Evolutionary conservation across 2,113 vertebrate genomes (phyloP), one percentile per base, ranked within the genome.

Genomic region (Pyxicephalus adspersus): DNA sequence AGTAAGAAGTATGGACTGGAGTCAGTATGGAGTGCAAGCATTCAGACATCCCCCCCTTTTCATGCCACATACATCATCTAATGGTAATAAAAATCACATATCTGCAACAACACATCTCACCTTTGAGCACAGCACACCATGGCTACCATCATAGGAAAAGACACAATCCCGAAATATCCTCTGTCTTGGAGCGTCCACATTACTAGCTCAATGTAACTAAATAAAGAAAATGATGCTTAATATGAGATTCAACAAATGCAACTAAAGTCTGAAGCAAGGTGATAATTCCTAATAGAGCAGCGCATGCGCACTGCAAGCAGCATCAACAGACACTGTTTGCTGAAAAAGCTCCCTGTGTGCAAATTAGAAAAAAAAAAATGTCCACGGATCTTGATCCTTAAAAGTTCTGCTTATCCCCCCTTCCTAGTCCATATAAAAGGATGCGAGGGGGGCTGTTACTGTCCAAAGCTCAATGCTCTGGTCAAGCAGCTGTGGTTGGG

Each of bases 91-190:
- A 57, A 15, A 58, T 25, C 22, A 26, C 58, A 61, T 61, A 55
- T 78, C 71, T 73, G 25, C 83, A 76, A 55, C 68, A 23, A 66
- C 57, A 51, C 75, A 77, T 80, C 93, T 94, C 92, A 96, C 94
- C 94, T 96, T 86, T 95, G 93, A 83, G 94, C 93, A 81, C 91
- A 94, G 86, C 92, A 90, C 83, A 91, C 93, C 85, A 91, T 88
- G 81, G 91, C 88, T 83, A 95, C 85, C 88, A 94, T 86, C 89
- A 94, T 80, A 45, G 91, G 89, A 83, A 95, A 73, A 81, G 90
- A 90, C 58, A 90, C 85, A 38, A 94, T 84, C 85, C 89, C 87
- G 80, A 88, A 76, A 83, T 90, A 86, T 70, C 88, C 92, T 84
- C 91, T 87, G 65, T 85, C 86, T 77, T 88, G 85, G 84, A 81